Evolutionary conservation across 64 coral and sea anemone species (phyloP).

Genomic region (Pachyseris speciosa): DNA sequence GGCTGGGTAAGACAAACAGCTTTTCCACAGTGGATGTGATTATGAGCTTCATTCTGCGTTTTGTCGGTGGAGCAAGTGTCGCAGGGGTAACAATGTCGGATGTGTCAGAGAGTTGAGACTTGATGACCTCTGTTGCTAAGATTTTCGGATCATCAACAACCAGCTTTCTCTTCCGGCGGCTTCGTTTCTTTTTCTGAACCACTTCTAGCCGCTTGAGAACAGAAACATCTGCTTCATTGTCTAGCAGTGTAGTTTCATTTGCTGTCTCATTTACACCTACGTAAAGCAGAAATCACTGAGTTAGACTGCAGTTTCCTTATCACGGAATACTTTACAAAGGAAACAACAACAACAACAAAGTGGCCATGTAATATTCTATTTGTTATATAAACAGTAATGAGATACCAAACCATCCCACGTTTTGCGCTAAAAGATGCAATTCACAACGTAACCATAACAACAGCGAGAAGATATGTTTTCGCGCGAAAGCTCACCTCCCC

Average conservation of each 20-base stretch:
- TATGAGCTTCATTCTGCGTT: conserved; percentile 80
- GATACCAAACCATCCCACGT: too few species aligned
- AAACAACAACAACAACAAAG: too few species aligned
- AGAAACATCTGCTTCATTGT: conserved; percentile 92
- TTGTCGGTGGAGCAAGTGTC: conserved; percentile 95
- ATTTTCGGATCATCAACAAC: conserved; percentile 99
- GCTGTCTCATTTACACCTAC: conserved; percentile 41
- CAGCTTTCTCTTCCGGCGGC: conserved; percentile 92
- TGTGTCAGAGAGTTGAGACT: conserved; percentile 90
- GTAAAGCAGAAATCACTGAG: neutral
- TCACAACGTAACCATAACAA: too few species aligned
- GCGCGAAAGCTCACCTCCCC: too few species aligned
- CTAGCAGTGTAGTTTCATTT: conserved; percentile 92
- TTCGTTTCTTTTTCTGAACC: conserved; percentile 94
- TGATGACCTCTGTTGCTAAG: conserved; percentile 83
- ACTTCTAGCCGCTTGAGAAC: conserved; percentile 96
- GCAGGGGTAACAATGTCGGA: conserved; percentile 92
- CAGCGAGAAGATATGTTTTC: too few species aligned
- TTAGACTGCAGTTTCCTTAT: neutral
- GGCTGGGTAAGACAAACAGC: conserved; percentile 69
- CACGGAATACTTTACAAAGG: too few species aligned
- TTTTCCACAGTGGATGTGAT: conserved; percentile 83
- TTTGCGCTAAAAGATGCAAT: too few species aligned
- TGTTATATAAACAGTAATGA: too few species aligned
- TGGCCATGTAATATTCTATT: too few species aligned